Conservation (phyloP, 23 tunicate species). For the Aplidium turbinatum region DNA sequence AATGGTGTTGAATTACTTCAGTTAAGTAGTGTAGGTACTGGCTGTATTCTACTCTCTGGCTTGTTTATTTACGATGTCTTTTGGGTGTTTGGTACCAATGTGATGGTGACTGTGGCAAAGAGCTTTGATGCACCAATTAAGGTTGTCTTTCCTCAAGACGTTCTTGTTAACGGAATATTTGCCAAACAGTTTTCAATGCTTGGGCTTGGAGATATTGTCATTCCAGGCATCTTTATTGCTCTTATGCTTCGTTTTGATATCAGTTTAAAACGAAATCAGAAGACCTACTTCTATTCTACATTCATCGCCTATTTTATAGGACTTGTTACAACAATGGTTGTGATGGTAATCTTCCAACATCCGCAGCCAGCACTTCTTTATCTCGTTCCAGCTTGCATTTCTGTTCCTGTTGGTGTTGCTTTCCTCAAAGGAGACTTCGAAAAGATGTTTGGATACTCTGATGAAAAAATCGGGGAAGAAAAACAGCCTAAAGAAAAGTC, state of each 20-base stretch:
- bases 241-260: slow-evolving; percentile 84
- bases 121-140: slow-evolving; percentile 99
- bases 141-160: slow-evolving; percentile 96
- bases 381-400: slow-evolving; percentile 94
- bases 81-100: slow-evolving; percentile 99
- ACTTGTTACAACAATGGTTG: slow-evolving; percentile 83
- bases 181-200: slow-evolving; percentile 88
- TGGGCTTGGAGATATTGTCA: slow-evolving; percentile 99
- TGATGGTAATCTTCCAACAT: slow-evolving; percentile 95
- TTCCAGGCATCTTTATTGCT: slow-evolving; percentile 97
- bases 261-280: slow-evolving; percentile 63
- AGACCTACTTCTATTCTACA: slow-evolving; percentile 81
- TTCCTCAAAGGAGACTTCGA: slow-evolving; percentile 78
- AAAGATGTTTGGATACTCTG: slow-evolving; percentile 52
- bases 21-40: slow-evolving; percentile 80
- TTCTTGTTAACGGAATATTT: slow-evolving; percentile 71
- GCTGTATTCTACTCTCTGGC: slow-evolving; percentile 82
- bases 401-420: slow-evolving; percentile 80
- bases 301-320: slow-evolving; percentile 94
- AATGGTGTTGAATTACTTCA: slow-evolving; percentile 82
- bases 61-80: slow-evolving; percentile 97
- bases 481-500: no score
- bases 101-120: slow-evolving; percentile 98
- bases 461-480: slow-evolving; percentile 37
- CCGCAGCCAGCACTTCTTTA: slow-evolving; percentile 98